phyloP scores from a whole-genome alignment of 1,140 invertebrate species.

The Caenorhabditis latens region DNA sequence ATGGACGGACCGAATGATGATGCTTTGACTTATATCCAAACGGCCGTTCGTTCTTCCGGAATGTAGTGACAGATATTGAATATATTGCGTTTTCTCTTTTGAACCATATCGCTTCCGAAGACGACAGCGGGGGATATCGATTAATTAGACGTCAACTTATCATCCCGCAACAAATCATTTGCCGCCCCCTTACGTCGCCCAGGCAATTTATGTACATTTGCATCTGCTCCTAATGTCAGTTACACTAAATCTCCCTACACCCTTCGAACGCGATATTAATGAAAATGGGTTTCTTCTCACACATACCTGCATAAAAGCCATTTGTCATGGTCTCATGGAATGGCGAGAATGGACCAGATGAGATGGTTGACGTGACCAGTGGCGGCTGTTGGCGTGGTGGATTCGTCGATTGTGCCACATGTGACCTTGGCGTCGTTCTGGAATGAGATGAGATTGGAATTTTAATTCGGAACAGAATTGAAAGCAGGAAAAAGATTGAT shows the following conservation, averaged over 20 bases:
- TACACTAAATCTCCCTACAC: neutral
- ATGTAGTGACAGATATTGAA: slow-evolving; percentile 35
- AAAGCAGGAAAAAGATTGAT: neutral
- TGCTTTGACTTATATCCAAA: slow-evolving; percentile 5
- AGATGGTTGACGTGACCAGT: slow-evolving; percentile 46
- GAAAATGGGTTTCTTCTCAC: slow-evolving; percentile 7
- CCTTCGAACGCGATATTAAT: slow-evolving; percentile 8
- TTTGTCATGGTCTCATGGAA: slow-evolving; percentile 45
- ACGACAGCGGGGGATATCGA: neutral
- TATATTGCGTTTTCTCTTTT: neutral
- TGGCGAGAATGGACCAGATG: slow-evolving; percentile 49
- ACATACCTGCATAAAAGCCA: slow-evolving; percentile 41
- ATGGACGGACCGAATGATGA: neutral
- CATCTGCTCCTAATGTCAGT: slow-evolving; percentile 31
- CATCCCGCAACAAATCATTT: slow-evolving; percentile 52
- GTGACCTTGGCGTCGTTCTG: slow-evolving; percentile 46
- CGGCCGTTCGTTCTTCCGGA: slow-evolving; percentile 16
- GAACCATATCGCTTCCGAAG: neutral
- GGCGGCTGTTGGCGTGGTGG: slow-evolving; percentile 34
- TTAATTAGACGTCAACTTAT: slow-evolving; percentile 34
- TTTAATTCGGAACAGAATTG: neutral
- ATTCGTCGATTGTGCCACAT: slow-evolving; percentile 22
- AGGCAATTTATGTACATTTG: slow-evolving; percentile 39
- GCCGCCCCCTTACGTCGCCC: neutral
- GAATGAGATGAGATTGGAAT: slow-evolving; percentile 1